Evolutionary conservation across 2,113 vertebrate genomes (phyloP), one percentile per base, ranked within the genome.

Genomic region (Steatornis caripensis): DNA sequence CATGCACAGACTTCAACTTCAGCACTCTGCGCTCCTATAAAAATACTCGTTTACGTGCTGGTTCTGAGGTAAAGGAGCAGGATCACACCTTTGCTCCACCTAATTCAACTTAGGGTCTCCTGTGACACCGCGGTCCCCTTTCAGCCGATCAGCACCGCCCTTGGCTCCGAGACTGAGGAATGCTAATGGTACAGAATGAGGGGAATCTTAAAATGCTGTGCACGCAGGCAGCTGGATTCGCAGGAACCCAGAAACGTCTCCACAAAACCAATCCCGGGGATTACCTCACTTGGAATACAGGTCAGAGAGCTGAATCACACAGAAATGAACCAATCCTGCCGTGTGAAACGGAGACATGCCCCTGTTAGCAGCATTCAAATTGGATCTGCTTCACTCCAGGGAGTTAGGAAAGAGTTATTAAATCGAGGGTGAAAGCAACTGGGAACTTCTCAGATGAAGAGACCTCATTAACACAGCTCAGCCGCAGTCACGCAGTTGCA

Each of bases 281-380:
- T 88, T 18, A 88, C 26, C 0, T 96, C 90, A 96, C 87, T 77
- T 89, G 84, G 70, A 96, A 93, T 48, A 66, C 34, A 75, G 90
- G 79, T 69, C 75, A 94, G 65, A 66, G 71, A 80, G 88, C 75
- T 94, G 94, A 96, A 75, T 96, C 93, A 94, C 65, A 55, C 5
- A 27, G 54, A 26, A 86, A 92, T n/a, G 79, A 84, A 61, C 26
- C 65, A 84, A 49, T 6, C 68, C 48, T 64, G 51, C 88, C 46
- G 71, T 10, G 62, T 27, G 55, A 62, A 70, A 65, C 0, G 2
- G 81, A 96, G 81, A 80, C 62, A 1, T 69, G 82, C 5, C 78
- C 83, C 80, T 92, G 51, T 34, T 71, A 81, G 61, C 84, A 97
- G 82, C 86, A 29, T 27, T 78, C 49, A 6, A 21, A 34, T 3